phyloP scores from a whole-genome alignment of 2,113 vertebrate genomes.

The Phaethon lepturus region DNA sequence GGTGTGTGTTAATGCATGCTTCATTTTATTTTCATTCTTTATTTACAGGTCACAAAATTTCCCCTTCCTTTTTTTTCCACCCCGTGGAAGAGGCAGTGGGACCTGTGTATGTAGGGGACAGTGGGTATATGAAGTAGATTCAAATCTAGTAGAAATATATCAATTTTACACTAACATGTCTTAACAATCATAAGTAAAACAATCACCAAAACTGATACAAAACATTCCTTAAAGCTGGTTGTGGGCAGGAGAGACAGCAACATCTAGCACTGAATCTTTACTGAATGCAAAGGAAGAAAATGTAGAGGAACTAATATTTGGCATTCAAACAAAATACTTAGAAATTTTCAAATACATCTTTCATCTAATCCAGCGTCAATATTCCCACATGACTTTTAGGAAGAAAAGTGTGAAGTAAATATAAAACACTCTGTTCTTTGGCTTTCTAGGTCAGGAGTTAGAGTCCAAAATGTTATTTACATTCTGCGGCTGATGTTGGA shows the following conservation, averaged over 20 bases:
- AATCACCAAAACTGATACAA: neutral
- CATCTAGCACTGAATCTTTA: neutral
- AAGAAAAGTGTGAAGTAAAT: neutral
- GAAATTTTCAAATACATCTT: neutral
- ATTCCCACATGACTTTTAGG: neutral
- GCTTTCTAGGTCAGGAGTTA: neutral
- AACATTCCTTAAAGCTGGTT: neutral
- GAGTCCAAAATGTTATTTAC: neutral
- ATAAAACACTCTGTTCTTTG: neutral
- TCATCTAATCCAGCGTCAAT: neutral
- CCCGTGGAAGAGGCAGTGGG: neutral
- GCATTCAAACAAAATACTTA: neutral
- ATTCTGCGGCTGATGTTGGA: neutral
- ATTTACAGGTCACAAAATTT: neutral
- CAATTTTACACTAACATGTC: neutral
- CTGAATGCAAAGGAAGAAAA: neutral
- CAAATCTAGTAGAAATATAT: neutral
- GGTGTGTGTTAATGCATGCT: conserved; percentile 27
- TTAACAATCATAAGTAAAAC: neutral
- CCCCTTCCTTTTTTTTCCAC: neutral
- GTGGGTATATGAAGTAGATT: neutral
- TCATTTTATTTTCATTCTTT: neutral
- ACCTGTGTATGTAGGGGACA: neutral
- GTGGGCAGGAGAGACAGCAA: neutral
- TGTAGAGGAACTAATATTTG: neutral